Evolutionary conservation across 2,113 vertebrate genomes (phyloP).

Genomic region (Lepus timidus): DNA sequence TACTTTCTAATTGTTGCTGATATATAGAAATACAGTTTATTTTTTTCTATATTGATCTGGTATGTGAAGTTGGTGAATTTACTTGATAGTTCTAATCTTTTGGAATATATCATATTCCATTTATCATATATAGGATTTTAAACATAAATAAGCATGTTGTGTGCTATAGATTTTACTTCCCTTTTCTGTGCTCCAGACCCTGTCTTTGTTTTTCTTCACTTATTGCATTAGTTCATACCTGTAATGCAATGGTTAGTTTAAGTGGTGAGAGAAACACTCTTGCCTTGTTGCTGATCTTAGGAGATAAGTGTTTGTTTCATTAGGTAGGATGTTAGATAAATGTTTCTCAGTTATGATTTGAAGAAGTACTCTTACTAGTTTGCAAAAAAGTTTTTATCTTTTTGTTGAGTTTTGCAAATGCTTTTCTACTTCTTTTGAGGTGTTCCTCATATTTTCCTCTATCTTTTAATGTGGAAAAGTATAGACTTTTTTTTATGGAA

Average conservation of each 20-base stretch:
- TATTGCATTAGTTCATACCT: background rate
- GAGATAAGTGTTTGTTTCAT: background rate
- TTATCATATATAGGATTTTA: background rate
- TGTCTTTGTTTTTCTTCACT: conserved; percentile 5
- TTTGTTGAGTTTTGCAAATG: conserved; percentile 18
- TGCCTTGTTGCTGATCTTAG: background rate
- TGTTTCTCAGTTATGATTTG: background rate
- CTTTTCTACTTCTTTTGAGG: background rate
- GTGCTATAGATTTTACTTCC: background rate
- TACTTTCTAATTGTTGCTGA: background rate
- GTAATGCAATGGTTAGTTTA: background rate
- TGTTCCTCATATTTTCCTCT: background rate
- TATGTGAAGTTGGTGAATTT: background rate
- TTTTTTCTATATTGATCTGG: background rate
- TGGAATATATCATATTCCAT: background rate
- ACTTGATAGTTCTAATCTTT: background rate
- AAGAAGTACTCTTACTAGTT: background rate
- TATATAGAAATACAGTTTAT: background rate
- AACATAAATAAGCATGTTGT: background rate
- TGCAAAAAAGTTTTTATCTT: background rate
- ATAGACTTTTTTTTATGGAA: background rate
- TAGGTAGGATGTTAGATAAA: background rate
- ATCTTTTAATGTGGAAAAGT: background rate
- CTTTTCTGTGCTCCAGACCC: background rate
- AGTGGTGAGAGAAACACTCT: background rate